phyloP scores from a whole-genome alignment of 2,797 vertebrate genomes.

The Ispidina lecontei region DNA sequence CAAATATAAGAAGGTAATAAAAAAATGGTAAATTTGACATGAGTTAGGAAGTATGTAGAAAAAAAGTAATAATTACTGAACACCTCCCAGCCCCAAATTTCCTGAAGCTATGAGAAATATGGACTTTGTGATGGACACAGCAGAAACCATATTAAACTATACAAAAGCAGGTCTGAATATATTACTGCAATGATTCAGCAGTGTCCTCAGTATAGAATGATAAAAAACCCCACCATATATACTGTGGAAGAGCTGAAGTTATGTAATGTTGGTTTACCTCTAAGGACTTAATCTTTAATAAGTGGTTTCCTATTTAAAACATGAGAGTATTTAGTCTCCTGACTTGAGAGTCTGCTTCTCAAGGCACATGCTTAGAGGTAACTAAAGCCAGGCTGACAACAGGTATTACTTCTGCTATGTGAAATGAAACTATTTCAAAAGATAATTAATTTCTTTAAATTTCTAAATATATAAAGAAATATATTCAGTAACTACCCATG shows the following conservation, averaged over 20 bases:
- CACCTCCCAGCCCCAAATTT: accelerated
- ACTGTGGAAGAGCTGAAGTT: background rate
- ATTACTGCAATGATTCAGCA: background rate
- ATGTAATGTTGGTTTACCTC: background rate
- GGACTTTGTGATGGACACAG: background rate
- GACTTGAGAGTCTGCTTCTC: background rate
- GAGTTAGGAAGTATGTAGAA: background rate
- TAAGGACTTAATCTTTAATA: background rate
- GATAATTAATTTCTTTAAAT: background rate
- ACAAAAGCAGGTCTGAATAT: background rate
- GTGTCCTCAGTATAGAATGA: background rate
- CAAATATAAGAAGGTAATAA: background rate
- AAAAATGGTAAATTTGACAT: background rate
- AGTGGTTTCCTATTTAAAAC: background rate
- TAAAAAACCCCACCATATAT: background rate
- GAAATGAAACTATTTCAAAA: background rate
- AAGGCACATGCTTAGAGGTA: background rate
- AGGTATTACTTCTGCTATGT: background rate
- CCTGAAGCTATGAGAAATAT: background rate
- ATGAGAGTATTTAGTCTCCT: background rate
- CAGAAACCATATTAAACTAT: background rate
- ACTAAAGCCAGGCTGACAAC: background rate
- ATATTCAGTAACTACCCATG: background rate
- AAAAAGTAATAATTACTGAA: background rate
- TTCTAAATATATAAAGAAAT: background rate